Evolutionary conservation across 2,888 invertebrate species (phyloP), one percentile per base, ranked within the genome.

Genomic region (Drymonia ruficornis): DNA sequence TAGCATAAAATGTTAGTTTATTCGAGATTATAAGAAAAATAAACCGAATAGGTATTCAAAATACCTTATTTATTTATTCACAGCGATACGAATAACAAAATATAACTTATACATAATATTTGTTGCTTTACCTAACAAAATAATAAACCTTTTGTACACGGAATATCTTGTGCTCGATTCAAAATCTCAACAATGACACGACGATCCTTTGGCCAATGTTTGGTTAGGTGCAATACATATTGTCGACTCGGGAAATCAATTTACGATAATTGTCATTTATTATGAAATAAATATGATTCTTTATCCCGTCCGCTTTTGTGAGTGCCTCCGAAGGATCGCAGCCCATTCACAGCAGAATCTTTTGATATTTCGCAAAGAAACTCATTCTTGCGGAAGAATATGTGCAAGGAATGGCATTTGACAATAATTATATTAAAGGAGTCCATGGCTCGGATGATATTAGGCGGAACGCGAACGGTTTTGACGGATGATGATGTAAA

Each of bases 151-250:
- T 81, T 85, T 81, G 74, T 67, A 74, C 74, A 67, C 66, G 67
- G 78, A 76, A 77, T 69, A 76, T 78, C 74, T 74, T 81, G 83
- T 83, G 70, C 69, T 55, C 61, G 56, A 66, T 65, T 63, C 67
- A 70, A 70, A 72, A 52, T 75, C 76, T 72, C 67, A 77, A 91
- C 89, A 90, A 90, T 87, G 87, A 86, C 86, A 87, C 80, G 84
- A 83, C 90, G 86, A 86, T 89, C 91, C 93, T 93, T 80, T 93
- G 94, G 93, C 93, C 94, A 94, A 94, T 94, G 94, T 94, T 94
- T 94, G 94, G 94, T 94, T 94, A 94, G 94, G 93, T 94, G 94
- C 93, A 74, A 64, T 86, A 83, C 78, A 81, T 75, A 87, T 93
- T 92, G 91, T 92, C 78, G 74, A 77, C 76, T 75, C 71, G 65